Percentiles rank a stretch among this genome's conserved stretches.
Conservation (phyloP, 2,113 vertebrate genomes). For the Glaucomys volans region DNA sequence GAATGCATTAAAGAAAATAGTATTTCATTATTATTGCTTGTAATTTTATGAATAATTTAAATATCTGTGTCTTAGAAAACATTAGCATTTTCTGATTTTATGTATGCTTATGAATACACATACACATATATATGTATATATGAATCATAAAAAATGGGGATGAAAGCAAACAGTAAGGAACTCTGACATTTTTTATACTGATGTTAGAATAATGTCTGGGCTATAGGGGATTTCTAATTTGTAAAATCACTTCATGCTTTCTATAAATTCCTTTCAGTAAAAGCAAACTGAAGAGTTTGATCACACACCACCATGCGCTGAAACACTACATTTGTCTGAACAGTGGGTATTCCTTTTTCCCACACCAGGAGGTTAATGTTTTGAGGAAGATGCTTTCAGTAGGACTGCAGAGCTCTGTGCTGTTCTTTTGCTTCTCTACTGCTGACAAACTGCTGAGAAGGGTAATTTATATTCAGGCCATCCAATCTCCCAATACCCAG, state of each 20-base stretch:
- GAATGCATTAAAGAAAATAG: not conserved
- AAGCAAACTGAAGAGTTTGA: not conserved
- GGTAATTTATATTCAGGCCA: not conserved
- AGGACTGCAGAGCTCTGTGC: not conserved
- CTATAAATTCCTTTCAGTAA: constrained; percentile 67
- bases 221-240: constrained; percentile 4
- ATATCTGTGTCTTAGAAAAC: not conserved
- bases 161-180: constrained; percentile 31
- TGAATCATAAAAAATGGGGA: constrained; percentile 50
- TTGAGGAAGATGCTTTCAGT: not conserved
- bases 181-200: not conserved
- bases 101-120: not conserved
- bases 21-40: not conserved
- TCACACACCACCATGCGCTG: not conserved
- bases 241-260: constrained; percentile 50
- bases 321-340: not conserved
- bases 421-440: not conserved
- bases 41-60: not conserved
- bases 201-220: constrained; percentile 49
- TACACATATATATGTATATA: not conserved
- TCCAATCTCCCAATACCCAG: not conserved
- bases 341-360: not conserved
- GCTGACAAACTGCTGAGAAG: not conserved
- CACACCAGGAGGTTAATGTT: not conserved
- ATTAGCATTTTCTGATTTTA: constrained; percentile 12